Evolutionary conservation across 2,797 vertebrate species (phyloP).

Genomic region (Poecilia wingei): DNA sequence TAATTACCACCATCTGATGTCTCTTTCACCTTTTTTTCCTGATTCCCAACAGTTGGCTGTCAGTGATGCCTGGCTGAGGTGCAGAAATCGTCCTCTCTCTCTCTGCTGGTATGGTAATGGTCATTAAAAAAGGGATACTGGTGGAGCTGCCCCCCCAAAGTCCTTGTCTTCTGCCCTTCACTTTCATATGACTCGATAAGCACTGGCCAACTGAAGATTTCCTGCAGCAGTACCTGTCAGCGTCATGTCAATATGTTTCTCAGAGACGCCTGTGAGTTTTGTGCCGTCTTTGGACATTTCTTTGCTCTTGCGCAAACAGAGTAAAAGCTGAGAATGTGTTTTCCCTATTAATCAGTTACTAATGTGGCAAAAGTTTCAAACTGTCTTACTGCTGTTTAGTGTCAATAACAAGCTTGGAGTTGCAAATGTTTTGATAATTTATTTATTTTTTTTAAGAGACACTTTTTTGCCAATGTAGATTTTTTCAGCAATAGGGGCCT

Average conservation of each 20-base stretch:
- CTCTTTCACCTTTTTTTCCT: conserved; percentile 67
- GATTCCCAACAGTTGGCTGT: conserved; percentile 43
- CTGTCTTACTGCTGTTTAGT: conserved; percentile 35
- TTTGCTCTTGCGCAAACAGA: neutral
- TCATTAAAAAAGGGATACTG: conserved; percentile 64
- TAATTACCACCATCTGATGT: conserved; percentile 76
- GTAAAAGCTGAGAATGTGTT: conserved; percentile 18
- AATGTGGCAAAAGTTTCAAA: conserved; percentile 49
- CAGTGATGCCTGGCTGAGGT: conserved; percentile 25
- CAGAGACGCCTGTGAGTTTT: conserved; percentile 2
- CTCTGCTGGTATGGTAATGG: conserved; percentile 46
- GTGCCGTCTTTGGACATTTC: conserved; percentile 10
- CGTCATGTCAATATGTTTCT: conserved; percentile 3
- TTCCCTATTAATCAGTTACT: conserved; percentile 11
- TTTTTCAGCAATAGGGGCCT: conserved; percentile 29
- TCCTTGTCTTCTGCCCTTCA: conserved; percentile 56
- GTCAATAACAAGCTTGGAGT: conserved; percentile 58
- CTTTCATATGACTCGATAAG: conserved; percentile 45
- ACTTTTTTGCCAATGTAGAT: conserved; percentile 34
- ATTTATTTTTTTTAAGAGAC: conserved; percentile 53
- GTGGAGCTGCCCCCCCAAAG: conserved; percentile 45
- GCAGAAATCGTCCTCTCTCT: conserved; percentile 26
- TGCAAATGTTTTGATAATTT: conserved; percentile 61
- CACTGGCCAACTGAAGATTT: conserved; percentile 32
- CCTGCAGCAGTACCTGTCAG: conserved; percentile 17